These are phyloP conservation scores for Phalacrocorax pelagicus DNA, from an alignment of 2,113 vertebrate species.

Conservation along the genomic window DNA sequence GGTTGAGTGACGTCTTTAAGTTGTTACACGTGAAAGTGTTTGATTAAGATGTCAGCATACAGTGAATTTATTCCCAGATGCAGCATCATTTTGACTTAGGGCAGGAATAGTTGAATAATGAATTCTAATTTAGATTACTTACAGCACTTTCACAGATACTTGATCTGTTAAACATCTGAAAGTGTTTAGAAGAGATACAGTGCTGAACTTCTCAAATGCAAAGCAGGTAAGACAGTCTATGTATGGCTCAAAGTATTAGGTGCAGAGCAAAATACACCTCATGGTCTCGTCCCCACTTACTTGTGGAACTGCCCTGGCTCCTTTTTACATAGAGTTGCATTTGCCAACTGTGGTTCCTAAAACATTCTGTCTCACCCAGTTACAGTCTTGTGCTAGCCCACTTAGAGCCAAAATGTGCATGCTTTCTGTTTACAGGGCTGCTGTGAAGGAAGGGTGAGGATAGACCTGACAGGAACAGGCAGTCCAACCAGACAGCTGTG, in stretches of 20 bases:
- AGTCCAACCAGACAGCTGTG: conserved; percentile 43
- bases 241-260: neutral
- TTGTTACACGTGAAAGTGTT: neutral
- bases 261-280: neutral
- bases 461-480: conserved; percentile 35
- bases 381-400: neutral
- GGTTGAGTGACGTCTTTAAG: neutral
- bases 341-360: conserved; percentile 32
- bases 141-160: neutral
- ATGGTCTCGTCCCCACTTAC: neutral
- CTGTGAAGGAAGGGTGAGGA: conserved; percentile 39
- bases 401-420: neutral
- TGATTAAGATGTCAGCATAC: conserved; percentile 20
- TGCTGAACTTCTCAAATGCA: neutral
- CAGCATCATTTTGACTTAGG: neutral
- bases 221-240: neutral
- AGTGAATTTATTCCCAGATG: conserved; percentile 16
- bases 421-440: conserved; percentile 31
- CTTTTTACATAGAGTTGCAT: neutral
- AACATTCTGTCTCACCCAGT: conserved; percentile 41
- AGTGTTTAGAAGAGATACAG: neutral
- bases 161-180: conserved; percentile 29
- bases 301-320: conserved; percentile 20
- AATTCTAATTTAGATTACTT: conserved; percentile 36
- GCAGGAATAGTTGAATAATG: conserved; percentile 4